Evolutionary conservation across 2,888 invertebrate genomes (phyloP).

Genomic region (Campaea margaritaria): DNA sequence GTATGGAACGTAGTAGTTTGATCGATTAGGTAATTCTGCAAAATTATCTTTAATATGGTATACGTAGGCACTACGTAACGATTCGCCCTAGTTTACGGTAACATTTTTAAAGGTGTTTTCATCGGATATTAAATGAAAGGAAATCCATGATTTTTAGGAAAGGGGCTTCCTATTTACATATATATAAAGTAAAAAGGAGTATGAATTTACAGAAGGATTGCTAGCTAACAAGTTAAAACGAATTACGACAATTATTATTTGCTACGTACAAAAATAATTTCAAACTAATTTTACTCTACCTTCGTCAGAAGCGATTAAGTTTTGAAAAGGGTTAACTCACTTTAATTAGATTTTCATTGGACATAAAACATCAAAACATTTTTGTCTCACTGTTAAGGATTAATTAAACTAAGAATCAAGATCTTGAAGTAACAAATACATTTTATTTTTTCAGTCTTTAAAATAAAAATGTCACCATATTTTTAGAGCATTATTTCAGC

Average conservation of each 20-base stretch:
- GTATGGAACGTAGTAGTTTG: not conserved
- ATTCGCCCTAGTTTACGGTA: not conserved
- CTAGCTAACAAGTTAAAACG: not conserved
- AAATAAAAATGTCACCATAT: too few relatives aligned
- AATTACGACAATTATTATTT: not conserved
- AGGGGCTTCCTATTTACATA: not conserved
- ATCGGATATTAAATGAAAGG: constrained; percentile 1
- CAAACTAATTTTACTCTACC: not conserved
- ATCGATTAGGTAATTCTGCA: constrained; percentile 10
- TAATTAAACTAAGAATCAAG: not conserved
- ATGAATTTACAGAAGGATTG: too few relatives aligned
- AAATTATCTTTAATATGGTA: constrained; percentile 9
- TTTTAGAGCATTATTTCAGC: too few relatives aligned
- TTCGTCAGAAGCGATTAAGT: not conserved
- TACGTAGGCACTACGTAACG: too few relatives aligned
- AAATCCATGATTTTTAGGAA: not conserved
- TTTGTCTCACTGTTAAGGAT: not conserved
- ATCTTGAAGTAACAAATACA: too few relatives aligned
- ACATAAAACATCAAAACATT: constrained; percentile 7
- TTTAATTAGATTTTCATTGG: constrained; percentile 12
- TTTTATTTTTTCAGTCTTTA: too few relatives aligned
- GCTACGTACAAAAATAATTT: not conserved
- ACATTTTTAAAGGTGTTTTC: constrained; percentile 1
- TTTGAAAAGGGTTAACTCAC: constrained; percentile 17
- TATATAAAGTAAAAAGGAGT: too few relatives aligned